Percentiles rank a stretch among this genome's conserved stretches.
phyloP scores from a whole-genome alignment of 1,140 invertebrate genomes.

The Holotrichia oblita region DNA sequence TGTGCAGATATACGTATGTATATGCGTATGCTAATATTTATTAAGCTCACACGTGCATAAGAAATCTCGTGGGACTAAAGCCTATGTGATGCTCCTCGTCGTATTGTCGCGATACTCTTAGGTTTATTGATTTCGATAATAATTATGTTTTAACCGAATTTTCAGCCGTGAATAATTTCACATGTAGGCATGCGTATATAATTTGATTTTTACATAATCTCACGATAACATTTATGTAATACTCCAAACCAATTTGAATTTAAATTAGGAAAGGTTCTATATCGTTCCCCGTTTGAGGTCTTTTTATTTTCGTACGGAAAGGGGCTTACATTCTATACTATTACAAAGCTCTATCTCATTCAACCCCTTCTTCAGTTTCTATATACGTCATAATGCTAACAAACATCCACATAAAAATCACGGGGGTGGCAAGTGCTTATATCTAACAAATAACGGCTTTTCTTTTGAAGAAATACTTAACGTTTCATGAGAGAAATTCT shows the following conservation, averaged over 20 bases:
- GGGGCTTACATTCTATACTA: no score
- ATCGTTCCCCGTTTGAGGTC: not conserved
- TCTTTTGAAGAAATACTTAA: no score
- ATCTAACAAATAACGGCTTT: no score
- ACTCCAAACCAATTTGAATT: not conserved
- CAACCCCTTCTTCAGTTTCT: no score
- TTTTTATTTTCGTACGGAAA: not conserved
- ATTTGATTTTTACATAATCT: slow-evolving; percentile 18
- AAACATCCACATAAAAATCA: no score
- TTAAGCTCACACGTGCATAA: slow-evolving; percentile 13
- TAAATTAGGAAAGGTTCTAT: not conserved
- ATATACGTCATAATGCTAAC: no score
- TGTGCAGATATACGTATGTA: not conserved
- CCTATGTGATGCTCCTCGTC: not conserved
- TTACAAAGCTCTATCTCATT: no score
- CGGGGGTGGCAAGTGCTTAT: no score
- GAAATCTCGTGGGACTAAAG: not conserved
- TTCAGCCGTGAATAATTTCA: not conserved
- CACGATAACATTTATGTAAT: not conserved
- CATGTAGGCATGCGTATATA: not conserved
- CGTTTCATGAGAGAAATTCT: no score
- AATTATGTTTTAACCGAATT: not conserved
- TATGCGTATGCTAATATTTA: slow-evolving; percentile 24
- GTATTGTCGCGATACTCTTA: not conserved
- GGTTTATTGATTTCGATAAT: slow-evolving; percentile 16